Percentiles rank a stretch among this genome's conserved stretches.
Evolutionary conservation across 2,113 vertebrate species (phyloP).

Genomic region (Colaptes auratus): DNA sequence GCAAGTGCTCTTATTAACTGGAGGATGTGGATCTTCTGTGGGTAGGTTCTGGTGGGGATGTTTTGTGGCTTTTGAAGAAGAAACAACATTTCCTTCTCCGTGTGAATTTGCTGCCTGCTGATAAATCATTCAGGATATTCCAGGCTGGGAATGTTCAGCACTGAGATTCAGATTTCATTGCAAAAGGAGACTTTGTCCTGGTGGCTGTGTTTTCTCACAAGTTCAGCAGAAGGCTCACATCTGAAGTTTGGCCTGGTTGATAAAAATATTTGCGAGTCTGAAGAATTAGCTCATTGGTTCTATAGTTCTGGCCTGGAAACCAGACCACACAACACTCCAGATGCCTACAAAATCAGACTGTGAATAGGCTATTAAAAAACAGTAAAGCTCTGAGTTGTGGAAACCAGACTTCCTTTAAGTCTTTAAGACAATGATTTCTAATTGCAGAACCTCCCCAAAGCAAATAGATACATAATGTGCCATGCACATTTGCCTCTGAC

Average conservation of each 20-base stretch:
- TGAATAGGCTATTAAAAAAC: not conserved
- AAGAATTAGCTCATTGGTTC: not conserved
- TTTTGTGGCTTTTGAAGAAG: not conserved
- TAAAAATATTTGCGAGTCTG: not conserved
- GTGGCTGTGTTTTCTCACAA: fast-evolving
- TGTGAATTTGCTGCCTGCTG: not conserved
- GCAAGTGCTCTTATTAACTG: not conserved
- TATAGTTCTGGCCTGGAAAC: not conserved
- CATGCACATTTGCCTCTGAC: slow-evolving; percentile 36
- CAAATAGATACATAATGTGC: slow-evolving; percentile 20
- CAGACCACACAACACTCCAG: not conserved
- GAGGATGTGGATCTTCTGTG: not conserved
- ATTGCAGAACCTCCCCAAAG: not conserved
- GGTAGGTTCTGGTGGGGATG: not conserved
- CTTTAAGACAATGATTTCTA: not conserved
- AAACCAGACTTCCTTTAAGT: not conserved
- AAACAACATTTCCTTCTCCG: not conserved
- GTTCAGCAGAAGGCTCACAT: not conserved
- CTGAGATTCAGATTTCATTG: not conserved
- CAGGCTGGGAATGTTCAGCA: not conserved
- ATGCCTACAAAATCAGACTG: not conserved
- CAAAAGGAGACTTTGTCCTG: not conserved
- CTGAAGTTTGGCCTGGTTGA: not conserved
- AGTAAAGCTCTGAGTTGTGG: not conserved
- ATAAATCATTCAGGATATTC: not conserved